phyloP scores from a whole-genome alignment of 2,888 invertebrate species.

The Chromoteleia sp. region DNA sequence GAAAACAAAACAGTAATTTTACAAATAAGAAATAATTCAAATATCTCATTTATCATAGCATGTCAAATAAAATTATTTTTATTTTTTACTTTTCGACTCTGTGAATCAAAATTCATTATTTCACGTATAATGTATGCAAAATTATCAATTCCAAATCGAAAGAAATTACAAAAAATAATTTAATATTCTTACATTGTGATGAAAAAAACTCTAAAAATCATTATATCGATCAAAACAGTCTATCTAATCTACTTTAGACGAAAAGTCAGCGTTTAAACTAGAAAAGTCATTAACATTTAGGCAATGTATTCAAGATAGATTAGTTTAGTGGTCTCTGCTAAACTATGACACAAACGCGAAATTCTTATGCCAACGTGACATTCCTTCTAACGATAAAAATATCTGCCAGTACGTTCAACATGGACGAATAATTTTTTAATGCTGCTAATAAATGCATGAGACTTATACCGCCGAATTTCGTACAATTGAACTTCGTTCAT shows the following conservation, averaged over 20 bases:
- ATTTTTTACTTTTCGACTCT: too few species aligned
- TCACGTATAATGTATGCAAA: not conserved
- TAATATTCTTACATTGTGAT: conserved; percentile 13
- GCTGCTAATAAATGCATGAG: conserved; percentile 9
- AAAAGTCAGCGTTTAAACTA: conserved; percentile 47
- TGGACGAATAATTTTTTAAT: conserved; percentile 37
- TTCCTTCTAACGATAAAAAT: conserved; percentile 28
- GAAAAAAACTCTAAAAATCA: conserved; percentile 5
- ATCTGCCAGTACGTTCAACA: conserved; percentile 31
- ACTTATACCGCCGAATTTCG: conserved; percentile 29
- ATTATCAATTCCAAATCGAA: not conserved
- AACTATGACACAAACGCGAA: conserved; percentile 51
- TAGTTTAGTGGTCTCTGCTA: conserved; percentile 38
- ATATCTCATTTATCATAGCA: too few species aligned
- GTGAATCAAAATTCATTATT: not conserved
- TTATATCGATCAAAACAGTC: conserved; percentile 22
- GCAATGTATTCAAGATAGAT: conserved; percentile 36
- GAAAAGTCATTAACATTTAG: conserved; percentile 40
- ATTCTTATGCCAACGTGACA: conserved; percentile 22
- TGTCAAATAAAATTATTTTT: too few species aligned
- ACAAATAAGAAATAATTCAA: too few species aligned
- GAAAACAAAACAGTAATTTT: too few species aligned
- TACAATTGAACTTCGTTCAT: conserved; percentile 25
- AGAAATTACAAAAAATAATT: conserved; percentile 18
- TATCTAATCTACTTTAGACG: conserved; percentile 35